phyloP scores from a whole-genome alignment of 2,113 vertebrate genomes.

The Callithrix jacchus region DNA sequence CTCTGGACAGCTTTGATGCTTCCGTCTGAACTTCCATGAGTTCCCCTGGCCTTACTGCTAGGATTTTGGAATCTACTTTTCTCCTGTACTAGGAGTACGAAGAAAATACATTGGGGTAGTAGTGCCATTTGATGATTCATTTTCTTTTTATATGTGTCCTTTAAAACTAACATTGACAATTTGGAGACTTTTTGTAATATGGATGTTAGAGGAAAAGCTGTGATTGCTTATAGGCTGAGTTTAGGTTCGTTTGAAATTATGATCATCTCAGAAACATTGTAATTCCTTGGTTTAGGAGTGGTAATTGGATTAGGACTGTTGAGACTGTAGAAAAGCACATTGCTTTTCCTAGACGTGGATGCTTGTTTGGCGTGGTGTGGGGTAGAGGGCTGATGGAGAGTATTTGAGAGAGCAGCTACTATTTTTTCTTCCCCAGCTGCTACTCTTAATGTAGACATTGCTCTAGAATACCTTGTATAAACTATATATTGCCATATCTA shows the following conservation, averaged over 20 bases:
- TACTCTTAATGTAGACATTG: not conserved
- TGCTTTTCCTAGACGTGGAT: not conserved
- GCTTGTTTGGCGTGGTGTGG: not conserved
- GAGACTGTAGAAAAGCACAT: not conserved
- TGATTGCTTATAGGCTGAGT: not conserved
- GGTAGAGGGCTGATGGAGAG: not conserved
- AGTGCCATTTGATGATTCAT: not conserved
- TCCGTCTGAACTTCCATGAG: not conserved
- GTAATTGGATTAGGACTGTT: not conserved
- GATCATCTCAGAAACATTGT: not conserved
- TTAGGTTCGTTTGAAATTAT: not conserved
- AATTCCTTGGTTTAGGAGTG: not conserved
- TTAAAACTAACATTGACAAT: not conserved
- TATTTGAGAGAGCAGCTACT: not conserved
- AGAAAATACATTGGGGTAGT: not conserved
- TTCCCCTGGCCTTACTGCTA: rapidly evolving
- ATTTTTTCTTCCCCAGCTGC: rapidly evolving
- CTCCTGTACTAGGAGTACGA: not conserved
- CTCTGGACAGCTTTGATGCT: not conserved
- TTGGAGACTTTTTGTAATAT: not conserved
- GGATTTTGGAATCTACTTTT: not conserved
- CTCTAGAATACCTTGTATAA: not conserved
- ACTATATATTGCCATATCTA: not conserved
- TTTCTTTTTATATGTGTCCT: not conserved
- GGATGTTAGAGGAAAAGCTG: not conserved